phyloP scores from a whole-genome alignment of 1,140 invertebrate species.

The Agrypnia vestita region DNA sequence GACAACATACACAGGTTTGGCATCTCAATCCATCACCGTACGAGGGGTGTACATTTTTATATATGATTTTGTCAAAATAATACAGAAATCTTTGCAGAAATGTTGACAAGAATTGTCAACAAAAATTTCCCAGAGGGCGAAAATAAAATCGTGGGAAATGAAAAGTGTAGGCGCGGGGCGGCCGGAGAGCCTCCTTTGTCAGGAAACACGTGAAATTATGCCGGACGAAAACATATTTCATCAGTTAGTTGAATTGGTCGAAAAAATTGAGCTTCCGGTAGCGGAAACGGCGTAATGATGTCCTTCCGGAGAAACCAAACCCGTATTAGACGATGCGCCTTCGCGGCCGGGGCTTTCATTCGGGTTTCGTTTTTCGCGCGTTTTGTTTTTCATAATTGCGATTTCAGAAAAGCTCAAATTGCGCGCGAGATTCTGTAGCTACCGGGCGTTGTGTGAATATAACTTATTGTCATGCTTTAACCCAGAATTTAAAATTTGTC shows the following conservation, averaged over 20 bases:
- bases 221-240: constrained; percentile 9
- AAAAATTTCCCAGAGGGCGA: constrained; percentile 13
- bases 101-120: not conserved
- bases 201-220: constrained; percentile 2
- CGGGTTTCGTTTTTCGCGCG: not conserved
- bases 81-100: not conserved
- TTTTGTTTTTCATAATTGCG: too few species aligned
- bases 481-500: too few species aligned
- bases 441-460: too few species aligned
- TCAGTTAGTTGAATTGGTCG: constrained; percentile 26
- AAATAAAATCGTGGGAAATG: not conserved
- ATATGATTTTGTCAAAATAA: not conserved
- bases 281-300: constrained; percentile 40
- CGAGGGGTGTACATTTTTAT: too few species aligned
- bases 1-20: too few species aligned
- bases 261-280: constrained; percentile 40
- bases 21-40: too few species aligned
- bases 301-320: constrained; percentile 16
- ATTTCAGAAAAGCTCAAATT: too few species aligned
- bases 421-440: too few species aligned
- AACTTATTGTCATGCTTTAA: too few species aligned
- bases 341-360: not conserved
- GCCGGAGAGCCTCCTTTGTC: not conserved
- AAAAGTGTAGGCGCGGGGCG: not conserved
- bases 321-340: constrained; percentile 2